These are phyloP conservation scores for Crotalus horridus DNA, from an alignment of 2,113 vertebrate species.

Conservation along the genomic window DNA sequence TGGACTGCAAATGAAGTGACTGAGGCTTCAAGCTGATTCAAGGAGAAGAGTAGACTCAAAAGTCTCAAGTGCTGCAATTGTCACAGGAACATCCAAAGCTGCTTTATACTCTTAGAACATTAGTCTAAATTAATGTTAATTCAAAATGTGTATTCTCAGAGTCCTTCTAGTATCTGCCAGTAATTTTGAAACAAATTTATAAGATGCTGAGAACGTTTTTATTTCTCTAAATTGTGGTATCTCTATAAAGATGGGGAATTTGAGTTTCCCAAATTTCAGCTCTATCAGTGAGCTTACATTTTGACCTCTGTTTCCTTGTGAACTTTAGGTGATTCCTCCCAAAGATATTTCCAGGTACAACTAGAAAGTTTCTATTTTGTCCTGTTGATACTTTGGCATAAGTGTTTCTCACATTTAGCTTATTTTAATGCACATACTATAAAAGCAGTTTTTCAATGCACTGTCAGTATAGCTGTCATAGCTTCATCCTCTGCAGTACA, in stretches of 20 bases:
- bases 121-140: neutral
- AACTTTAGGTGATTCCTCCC: neutral
- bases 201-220: neutral
- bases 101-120: neutral
- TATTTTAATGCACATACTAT: neutral
- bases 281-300: neutral
- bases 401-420: neutral
- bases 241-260: neutral
- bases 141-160: neutral
- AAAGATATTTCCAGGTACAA: neutral
- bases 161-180: neutral
- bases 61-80: accelerated
- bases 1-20: neutral
- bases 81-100: neutral
- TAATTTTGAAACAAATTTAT: neutral
- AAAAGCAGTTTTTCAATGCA: constrained; percentile 26
- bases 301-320: neutral
- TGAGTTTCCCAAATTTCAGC: neutral
- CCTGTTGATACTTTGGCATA: neutral
- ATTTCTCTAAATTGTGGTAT: neutral
- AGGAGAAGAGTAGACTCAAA: neutral
- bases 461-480: neutral
- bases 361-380: neutral
- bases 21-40: neutral
- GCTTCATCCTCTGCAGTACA: constrained; percentile 21